These are phyloP conservation scores for Lepidonotus clava DNA, from an alignment of 2,888 invertebrate genomes.

Conservation along the genomic window DNA sequence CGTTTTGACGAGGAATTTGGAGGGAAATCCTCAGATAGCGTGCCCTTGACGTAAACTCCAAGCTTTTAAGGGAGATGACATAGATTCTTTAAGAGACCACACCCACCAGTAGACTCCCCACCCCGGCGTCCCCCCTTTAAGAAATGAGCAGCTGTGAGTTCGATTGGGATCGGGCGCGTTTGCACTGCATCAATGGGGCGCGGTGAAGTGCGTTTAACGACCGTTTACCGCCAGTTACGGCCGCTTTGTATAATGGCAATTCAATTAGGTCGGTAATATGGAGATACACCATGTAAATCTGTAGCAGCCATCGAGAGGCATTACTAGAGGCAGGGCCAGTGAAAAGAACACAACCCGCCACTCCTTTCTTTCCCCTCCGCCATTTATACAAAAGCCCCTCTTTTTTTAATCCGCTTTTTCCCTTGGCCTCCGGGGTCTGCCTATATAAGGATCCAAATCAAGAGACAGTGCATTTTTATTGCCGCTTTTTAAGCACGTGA, in stretches of 20 bases:
- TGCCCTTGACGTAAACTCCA: too few species aligned
- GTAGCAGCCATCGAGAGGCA: not conserved
- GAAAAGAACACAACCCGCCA: not conserved
- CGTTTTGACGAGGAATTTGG: too few species aligned
- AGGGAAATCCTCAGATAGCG: too few species aligned
- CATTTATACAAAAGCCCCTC: not conserved
- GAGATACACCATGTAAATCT: not conserved
- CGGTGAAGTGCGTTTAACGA: conserved; percentile 20
- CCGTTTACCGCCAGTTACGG: not conserved
- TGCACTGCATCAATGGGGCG: not conserved
- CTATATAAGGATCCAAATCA: not conserved
- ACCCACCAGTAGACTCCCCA: not conserved
- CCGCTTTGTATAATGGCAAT: conserved; percentile 2
- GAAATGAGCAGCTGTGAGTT: not conserved
- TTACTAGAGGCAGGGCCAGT: too few species aligned
- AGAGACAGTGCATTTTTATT: not conserved
- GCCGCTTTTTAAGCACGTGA: not conserved
- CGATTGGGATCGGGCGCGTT: not conserved
- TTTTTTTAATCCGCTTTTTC: not conserved
- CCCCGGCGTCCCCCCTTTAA: not conserved
- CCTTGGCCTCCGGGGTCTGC: not conserved
- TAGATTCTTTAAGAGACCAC: not conserved
- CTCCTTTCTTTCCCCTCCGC: not conserved
- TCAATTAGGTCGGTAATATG: conserved; percentile 14
- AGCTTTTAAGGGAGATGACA: too few species aligned